phyloP scores from a whole-genome alignment of 2,888 invertebrate species.

The Linyphia triangularis region DNA sequence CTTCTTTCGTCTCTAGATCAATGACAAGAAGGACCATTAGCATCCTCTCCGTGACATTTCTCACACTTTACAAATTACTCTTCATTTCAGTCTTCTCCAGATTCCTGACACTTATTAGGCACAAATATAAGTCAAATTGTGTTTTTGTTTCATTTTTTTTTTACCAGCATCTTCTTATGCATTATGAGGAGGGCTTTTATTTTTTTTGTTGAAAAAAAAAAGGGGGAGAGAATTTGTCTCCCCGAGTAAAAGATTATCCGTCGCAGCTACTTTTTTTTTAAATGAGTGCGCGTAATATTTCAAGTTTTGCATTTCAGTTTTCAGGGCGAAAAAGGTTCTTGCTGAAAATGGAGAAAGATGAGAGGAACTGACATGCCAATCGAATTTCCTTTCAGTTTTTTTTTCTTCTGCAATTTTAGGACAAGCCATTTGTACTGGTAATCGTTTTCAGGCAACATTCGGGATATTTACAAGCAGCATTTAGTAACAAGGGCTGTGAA shows the following conservation, averaged over 20 bases:
- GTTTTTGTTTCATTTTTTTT: too few relatives aligned
- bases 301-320: constrained; percentile 44
- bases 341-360: neutral
- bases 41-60: neutral
- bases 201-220: too few relatives aligned
- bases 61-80: neutral
- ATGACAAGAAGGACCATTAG: neutral
- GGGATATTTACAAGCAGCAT: too few relatives aligned
- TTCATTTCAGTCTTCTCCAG: neutral
- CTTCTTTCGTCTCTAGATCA: neutral
- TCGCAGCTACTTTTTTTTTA: neutral
- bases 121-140: neutral
- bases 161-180: neutral
- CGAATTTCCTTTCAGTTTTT: too few relatives aligned
- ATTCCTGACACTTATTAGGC: neutral
- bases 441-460: too few relatives aligned
- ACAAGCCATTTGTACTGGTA: too few relatives aligned
- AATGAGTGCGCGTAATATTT: constrained; percentile 35
- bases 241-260: neutral
- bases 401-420: too few relatives aligned
- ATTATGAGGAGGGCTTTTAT: too few relatives aligned
- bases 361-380: neutral
- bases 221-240: neutral
- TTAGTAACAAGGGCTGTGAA: too few relatives aligned
- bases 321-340: neutral